A percentile compares a stretch with the other conserved stretches of the same genome.
Conservation (phyloP, 1,140 invertebrate genomes). For the Dreissena polymorpha region DNA sequence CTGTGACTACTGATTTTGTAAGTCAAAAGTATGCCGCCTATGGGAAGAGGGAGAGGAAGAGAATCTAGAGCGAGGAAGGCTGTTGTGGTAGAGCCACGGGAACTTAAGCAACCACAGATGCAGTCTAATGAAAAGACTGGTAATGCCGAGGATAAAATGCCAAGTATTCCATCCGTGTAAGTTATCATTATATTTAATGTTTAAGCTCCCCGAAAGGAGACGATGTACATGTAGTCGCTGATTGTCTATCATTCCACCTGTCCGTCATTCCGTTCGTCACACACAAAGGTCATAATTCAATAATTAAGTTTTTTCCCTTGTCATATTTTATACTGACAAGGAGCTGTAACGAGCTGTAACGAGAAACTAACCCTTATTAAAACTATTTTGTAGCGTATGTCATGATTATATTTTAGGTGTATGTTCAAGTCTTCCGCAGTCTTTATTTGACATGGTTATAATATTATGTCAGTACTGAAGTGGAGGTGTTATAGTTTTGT, state of each 20-base stretch:
- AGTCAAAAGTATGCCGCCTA: slow-evolving; percentile 1
- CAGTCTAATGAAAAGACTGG: slow-evolving; percentile 5
- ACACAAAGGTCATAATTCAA: too few relatives aligned
- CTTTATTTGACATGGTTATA: slow-evolving; percentile 27
- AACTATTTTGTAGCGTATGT: slow-evolving; percentile 15
- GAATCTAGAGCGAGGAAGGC: slow-evolving; percentile 14
- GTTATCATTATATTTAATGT: slow-evolving; percentile 1
- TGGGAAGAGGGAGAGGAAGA: neutral
- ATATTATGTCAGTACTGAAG: slow-evolving; percentile 20
- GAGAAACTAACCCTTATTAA: slow-evolving; percentile 1
- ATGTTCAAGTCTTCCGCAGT: slow-evolving; percentile 25
- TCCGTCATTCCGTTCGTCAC: too few relatives aligned
- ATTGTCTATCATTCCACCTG: too few relatives aligned
- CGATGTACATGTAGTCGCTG: too few relatives aligned
- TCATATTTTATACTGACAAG: too few relatives aligned
- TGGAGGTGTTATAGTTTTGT: slow-evolving; percentile 23
- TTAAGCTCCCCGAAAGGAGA: neutral
- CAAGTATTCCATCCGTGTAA: slow-evolving; percentile 31
- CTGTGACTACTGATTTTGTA: slow-evolving; percentile 8
- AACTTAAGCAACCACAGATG: slow-evolving; percentile 20
- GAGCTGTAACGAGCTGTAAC: too few relatives aligned
- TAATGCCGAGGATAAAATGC: slow-evolving; percentile 15
- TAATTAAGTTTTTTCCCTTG: too few relatives aligned
- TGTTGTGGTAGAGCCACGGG: slow-evolving; percentile 6
- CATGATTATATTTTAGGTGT: slow-evolving; percentile 18